Percentiles rank a stretch among this genome's conserved stretches.
These are phyloP conservation scores for Opisthocomus hoazin DNA, from an alignment of 2,113 vertebrate genomes.

Conservation along the genomic window DNA sequence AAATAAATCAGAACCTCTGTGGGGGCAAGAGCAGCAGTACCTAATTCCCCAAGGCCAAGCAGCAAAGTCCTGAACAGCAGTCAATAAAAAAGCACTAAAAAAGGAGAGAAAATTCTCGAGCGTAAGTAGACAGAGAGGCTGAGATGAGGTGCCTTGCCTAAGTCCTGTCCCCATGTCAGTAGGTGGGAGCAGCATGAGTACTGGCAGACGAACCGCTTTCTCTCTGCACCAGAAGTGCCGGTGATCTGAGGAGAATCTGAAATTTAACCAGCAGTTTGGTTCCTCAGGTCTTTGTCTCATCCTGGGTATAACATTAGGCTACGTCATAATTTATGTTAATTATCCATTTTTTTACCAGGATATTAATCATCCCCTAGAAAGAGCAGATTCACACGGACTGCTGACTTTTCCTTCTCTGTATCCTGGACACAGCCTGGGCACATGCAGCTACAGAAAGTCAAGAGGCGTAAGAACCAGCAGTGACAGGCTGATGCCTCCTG, in stretches of 20 bases:
- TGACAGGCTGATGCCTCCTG: neutral
- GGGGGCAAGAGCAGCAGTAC: neutral
- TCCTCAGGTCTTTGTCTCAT: neutral
- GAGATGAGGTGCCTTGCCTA: neutral
- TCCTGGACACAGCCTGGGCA: accelerated
- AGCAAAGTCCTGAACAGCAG: neutral
- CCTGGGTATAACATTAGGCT: neutral
- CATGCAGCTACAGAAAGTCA: too few relatives aligned
- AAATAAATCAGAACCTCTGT: neutral
- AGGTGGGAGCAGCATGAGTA: neutral
- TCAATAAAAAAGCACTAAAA: neutral
- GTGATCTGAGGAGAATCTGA: neutral
- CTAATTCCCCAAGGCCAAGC: neutral
- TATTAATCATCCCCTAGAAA: neutral
- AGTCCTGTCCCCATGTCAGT: accelerated
- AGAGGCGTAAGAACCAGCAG: neutral
- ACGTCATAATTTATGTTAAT: neutral
- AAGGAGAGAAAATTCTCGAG: neutral
- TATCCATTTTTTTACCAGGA: neutral
- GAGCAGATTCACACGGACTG: neutral
- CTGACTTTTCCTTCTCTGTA: neutral
- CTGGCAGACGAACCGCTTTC: neutral
- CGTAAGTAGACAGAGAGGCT: neutral
- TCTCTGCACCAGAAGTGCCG: neutral
- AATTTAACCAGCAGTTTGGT: neutral